Percentiles rank a stretch among this genome's conserved stretches.
These are phyloP conservation scores for Arge pagana DNA, from an alignment of 2,888 invertebrate species.

Conservation along the genomic window DNA sequence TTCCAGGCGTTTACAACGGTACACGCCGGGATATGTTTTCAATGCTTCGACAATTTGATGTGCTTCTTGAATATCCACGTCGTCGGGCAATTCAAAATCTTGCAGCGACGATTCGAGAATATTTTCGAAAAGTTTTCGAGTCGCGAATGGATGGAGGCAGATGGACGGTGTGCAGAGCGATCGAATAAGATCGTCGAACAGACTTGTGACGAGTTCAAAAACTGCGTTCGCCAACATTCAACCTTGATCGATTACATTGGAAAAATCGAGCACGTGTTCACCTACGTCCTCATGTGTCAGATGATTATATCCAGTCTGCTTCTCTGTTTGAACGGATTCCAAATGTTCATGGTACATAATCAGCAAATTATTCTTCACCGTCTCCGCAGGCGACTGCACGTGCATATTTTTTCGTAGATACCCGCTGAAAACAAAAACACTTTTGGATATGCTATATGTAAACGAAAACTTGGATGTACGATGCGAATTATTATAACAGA, in stretches of 20 bases:
- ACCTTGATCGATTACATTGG: conserved; percentile 31
- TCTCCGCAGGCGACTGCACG: not conserved
- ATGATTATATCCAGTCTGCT: conserved; percentile 36
- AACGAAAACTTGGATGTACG: too few relatives aligned
- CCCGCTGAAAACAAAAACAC: too few relatives aligned
- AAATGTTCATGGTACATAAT: conserved; percentile 30
- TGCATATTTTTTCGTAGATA: not conserved
- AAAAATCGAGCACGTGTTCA: conserved; percentile 32
- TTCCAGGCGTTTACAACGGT: conserved; percentile 30
- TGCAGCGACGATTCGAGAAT: conserved; percentile 31
- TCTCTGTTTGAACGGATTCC: conserved; percentile 37
- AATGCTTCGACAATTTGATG: conserved; percentile 39
- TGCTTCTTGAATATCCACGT: conserved; percentile 32
- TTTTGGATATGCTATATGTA: too few relatives aligned
- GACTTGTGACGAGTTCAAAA: conserved; percentile 21
- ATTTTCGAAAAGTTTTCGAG: conserved; percentile 16
- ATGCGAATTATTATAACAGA: too few relatives aligned
- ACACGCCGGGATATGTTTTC: conserved; percentile 33
- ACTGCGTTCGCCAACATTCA: conserved; percentile 32
- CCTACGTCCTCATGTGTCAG: conserved; percentile 34
- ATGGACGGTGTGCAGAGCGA: not conserved
- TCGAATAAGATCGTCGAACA: not conserved
- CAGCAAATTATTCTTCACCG: too few relatives aligned
- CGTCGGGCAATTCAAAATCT: conserved; percentile 38
- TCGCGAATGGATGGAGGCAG: not conserved